phyloP scores from a whole-genome alignment of 2,797 vertebrate genomes.

The Rhynchotus rufescens region DNA sequence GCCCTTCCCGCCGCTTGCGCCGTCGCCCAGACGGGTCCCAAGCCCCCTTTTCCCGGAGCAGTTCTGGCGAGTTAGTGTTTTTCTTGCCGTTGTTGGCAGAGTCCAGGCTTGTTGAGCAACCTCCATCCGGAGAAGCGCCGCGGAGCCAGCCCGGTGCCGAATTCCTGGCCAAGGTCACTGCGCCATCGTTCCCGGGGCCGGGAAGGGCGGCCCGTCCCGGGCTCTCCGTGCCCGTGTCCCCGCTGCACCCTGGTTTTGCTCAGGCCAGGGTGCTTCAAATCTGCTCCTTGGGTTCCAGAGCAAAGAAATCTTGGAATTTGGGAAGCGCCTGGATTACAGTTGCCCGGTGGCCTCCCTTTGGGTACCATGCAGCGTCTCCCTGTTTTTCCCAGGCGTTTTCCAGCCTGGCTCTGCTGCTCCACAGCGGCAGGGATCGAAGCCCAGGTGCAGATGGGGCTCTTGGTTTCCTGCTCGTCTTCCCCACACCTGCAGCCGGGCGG shows the following conservation, averaged over 20 bases:
- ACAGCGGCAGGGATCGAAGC: background rate
- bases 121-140: background rate
- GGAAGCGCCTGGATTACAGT: constrained; percentile 63
- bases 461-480: too few relatives aligned
- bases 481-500: too few relatives aligned
- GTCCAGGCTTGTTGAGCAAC: constrained; percentile 33
- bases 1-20: background rate
- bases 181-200: background rate
- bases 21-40: background rate
- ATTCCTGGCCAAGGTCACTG: background rate
- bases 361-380: constrained; percentile 19
- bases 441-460: too few relatives aligned
- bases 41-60: background rate
- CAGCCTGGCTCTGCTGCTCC: constrained; percentile 3
- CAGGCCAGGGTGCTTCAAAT: background rate
- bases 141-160: background rate
- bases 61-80: constrained; percentile 16
- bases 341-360: constrained; percentile 58
- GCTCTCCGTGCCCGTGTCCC: too few relatives aligned
- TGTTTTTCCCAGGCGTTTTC: constrained; percentile 5
- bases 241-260: too few relatives aligned
- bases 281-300: background rate
- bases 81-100: constrained; percentile 57
- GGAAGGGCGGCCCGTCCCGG: background rate
- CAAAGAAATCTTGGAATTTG: constrained; percentile 48